Evolutionary conservation across 2,113 vertebrate species (phyloP), one percentile per base, ranked within the genome.

Genomic region (Neotoma lepida): DNA sequence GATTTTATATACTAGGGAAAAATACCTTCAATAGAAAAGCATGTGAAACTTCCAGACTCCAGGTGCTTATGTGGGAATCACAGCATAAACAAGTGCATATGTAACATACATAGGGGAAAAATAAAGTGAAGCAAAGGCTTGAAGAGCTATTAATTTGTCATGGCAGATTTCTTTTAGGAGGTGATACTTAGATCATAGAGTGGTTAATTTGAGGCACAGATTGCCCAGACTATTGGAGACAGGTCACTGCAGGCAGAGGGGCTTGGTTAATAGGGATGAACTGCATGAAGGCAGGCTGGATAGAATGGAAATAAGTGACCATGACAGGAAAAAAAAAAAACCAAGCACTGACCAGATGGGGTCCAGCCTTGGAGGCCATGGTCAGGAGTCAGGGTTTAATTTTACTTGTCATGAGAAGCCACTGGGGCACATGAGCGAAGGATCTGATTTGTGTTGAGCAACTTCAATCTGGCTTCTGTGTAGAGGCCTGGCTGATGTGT

Each of bases 41-140:
- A 41, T 24, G 18, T 30, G 3, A 3, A 88, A 51, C 61, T 56
- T 70, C 74, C 49, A 78, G 41, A 46, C 15, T 4, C 94, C 44
- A 92, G 49, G 64, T 26, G 12, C 20, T 56, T 56, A 8, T 77
- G 15, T 92, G 51, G 26, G 80, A 61, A 61, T 89, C 6, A 91
- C 39, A 51, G 18, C 30, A 44, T 85, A 68, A 66, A 63, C 6
- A 66, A 68, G 20, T 18, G 41, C 35, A 24, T 22, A 86, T 74
- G 24, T 90, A 46, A 39, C 1, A 61, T 61, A 41, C 73, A 85
- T 63, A 9, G 58, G 78, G 85, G 39, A 51, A 88, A 96, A 76
- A 54, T 8, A 39, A 85, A 96, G 17, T 22, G n/a, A 86, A 18
- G 13, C 5, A 46, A 92, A 61, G 28, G 1, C 2, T 70, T 86